Percentiles rank a stretch among this genome's conserved stretches.
Conservation (phyloP, 2,797 vertebrate genomes). For the Malurus leucopterus region DNA sequence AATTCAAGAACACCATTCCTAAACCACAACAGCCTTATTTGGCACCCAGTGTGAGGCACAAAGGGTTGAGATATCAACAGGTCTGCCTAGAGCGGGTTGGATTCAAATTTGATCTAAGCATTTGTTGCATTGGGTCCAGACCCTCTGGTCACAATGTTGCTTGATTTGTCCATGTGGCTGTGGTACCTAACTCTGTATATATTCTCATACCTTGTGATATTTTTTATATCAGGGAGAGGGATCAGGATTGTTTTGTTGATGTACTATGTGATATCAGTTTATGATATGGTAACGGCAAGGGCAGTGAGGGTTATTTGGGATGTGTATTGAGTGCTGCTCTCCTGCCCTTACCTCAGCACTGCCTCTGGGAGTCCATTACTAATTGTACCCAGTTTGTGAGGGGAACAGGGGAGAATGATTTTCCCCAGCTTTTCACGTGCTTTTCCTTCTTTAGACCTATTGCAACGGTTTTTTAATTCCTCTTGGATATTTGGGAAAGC, state of each 20-base stretch:
- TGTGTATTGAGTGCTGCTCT: not conserved
- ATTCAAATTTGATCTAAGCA: not conserved
- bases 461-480: not conserved
- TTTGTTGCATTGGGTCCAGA: not conserved
- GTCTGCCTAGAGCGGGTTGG: not conserved
- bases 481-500: not conserved
- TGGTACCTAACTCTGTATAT: not conserved
- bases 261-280: not conserved
- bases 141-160: not conserved
- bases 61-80: not conserved
- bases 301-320: not conserved
- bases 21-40: not conserved
- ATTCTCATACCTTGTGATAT: not conserved
- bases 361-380: not conserved
- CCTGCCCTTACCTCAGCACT: not conserved
- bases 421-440: not conserved
- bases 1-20: not conserved
- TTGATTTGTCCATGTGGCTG: not conserved
- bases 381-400: not conserved
- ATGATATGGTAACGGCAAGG: not conserved
- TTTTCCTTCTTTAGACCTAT: not conserved
- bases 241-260: not conserved
- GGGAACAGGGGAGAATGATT: not conserved
- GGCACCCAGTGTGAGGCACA: fast-evolving
- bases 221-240: not conserved